Percentiles rank a stretch among this genome's conserved stretches.
Conservation (phyloP, 1,140 invertebrate species). For the Drosophila orosa region DNA sequence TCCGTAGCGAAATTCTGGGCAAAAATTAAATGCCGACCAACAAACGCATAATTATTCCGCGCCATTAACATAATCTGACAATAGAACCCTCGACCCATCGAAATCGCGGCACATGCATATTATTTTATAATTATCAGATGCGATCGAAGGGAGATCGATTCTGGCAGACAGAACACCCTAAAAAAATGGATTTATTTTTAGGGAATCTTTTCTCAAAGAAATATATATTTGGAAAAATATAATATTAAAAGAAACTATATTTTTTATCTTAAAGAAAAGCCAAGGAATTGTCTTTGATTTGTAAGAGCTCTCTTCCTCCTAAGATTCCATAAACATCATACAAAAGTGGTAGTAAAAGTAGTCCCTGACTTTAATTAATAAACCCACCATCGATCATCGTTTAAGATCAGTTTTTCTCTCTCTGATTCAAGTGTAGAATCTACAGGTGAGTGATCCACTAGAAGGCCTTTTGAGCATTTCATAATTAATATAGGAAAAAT, state of each 20-base stretch:
- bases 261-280: not conserved
- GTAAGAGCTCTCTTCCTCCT: not conserved
- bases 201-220: not conserved
- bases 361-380: not conserved
- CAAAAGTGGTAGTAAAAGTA: no score
- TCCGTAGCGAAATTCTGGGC: slow-evolving; percentile 54
- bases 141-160: slow-evolving; percentile 24
- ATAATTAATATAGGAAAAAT: slow-evolving; percentile 36
- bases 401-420: not conserved
- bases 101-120: slow-evolving; percentile 49
- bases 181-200: not conserved
- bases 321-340: no score
- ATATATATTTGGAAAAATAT: not conserved
- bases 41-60: slow-evolving; percentile 69
- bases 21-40: slow-evolving; percentile 35
- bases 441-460: slow-evolving; percentile 41
- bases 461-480: slow-evolving; percentile 23
- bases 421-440: slow-evolving; percentile 17
- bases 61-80: slow-evolving; percentile 76
- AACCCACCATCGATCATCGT: not conserved
- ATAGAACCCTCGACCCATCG: slow-evolving; percentile 44
- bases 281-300: not conserved
- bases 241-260: not conserved
- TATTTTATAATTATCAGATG: slow-evolving; percentile 49
- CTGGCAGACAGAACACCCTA: not conserved